phyloP scores from a whole-genome alignment of 2,797 vertebrate species.

The Tokudaia muenninki region DNA sequence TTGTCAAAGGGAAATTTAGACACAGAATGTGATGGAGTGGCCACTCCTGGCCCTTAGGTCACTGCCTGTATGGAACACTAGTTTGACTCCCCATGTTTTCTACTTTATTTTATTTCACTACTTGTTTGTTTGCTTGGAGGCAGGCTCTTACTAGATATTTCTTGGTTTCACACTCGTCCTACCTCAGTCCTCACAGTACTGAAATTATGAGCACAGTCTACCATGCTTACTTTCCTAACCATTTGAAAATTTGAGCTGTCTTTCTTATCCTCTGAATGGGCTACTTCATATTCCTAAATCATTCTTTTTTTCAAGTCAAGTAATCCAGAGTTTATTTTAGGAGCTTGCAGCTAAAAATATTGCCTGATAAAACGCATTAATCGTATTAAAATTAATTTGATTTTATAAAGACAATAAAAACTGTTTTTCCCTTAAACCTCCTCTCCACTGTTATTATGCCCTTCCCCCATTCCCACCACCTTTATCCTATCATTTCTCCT shows the following conservation, averaged over 20 bases:
- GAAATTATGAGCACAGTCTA: neutral
- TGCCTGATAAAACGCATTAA: neutral
- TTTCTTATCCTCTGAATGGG: neutral
- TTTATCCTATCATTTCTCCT: too few species aligned
- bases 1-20: neutral
- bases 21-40: neutral
- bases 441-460: neutral
- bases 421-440: neutral
- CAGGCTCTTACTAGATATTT: neutral
- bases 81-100: neutral
- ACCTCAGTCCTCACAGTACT: too few species aligned
- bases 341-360: neutral
- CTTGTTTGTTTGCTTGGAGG: neutral
- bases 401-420: neutral
- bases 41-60: fast-evolving
- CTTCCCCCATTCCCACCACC: too few species aligned
- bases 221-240: neutral
- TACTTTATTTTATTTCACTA: neutral
- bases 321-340: slow-evolving; percentile 14
- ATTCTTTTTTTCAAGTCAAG: neutral
- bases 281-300: neutral
- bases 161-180: neutral
- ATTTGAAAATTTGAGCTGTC: neutral
- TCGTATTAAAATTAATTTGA: slow-evolving; percentile 47
- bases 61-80: neutral